Conservation (phyloP, 2,113 vertebrate genomes). For the Pardalotus punctatus region DNA sequence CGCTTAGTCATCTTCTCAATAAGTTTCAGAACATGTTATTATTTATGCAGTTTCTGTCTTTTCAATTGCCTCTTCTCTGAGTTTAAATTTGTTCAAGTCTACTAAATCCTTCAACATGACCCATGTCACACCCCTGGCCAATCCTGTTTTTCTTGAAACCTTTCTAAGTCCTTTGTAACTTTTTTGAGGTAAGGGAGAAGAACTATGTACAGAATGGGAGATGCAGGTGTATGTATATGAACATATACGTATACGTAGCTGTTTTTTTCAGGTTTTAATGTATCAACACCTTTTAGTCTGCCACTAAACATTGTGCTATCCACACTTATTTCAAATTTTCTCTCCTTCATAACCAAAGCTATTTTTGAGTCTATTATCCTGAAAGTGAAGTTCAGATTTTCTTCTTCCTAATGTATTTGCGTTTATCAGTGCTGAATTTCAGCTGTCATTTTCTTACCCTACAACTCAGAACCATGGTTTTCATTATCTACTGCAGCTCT, state of each 20-base stretch:
- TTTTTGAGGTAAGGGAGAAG: neutral
- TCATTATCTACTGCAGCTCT: neutral
- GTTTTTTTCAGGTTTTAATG: neutral
- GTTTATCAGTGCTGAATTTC: neutral
- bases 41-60: neutral
- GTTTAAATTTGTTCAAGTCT: neutral
- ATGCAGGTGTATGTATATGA: neutral
- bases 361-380: neutral
- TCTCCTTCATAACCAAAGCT: neutral
- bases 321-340: neutral
- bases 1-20: neutral
- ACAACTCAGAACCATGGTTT: neutral
- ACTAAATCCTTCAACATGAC: neutral
- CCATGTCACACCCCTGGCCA: neutral
- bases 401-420: neutral
- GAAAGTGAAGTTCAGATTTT: neutral
- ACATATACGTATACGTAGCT: neutral
- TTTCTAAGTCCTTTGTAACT: neutral
- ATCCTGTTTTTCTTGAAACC: neutral
- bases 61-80: neutral
- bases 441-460: neutral
- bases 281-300: neutral
- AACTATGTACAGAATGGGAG: neutral
- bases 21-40: neutral
- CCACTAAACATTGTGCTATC: neutral